Evolutionary conservation across 2,797 vertebrate species (phyloP), one percentile per base, ranked within the genome.

Genomic region (Bucorvus abyssinicus): DNA sequence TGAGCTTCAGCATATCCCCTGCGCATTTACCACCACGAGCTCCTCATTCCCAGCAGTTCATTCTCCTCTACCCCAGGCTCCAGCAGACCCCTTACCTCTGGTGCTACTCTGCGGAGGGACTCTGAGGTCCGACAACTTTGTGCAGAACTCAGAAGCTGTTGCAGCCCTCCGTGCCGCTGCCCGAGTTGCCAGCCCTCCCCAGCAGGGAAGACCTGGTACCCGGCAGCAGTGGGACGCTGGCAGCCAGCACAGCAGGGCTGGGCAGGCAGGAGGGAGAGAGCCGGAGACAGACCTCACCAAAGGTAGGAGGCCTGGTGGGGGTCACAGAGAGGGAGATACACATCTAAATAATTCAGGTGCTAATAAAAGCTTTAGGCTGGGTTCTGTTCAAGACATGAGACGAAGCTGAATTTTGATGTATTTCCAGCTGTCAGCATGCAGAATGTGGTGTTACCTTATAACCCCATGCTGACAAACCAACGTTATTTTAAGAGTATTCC

Each of bases 331-430:
- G 55, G 8, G 55, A 89, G 94, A 91, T 79, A 91, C n/a, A 64
- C 47, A 91, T 83, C 74, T 94, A 88, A 94, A 96, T 95, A 95
- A 94, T 93, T 93, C 90, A 95, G 90, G 56, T 5, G 0, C 89
- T 89, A 88, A 86, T 91, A 93, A 95, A 97, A 96, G 70, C 93
- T 86, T 93, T 70, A 47, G 34, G 38, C 18, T 86, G 82, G 47
- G 44, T 26, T 82, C 45, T 36, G 57, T 36, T 91, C 52, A 52
- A 61, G 59, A 91, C 1, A 14, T 17, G 57, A 93, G 75, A 38
- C 3, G 3, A 96, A 69, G 71, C 90, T 93, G 79, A 79, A 70
- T 91, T 90, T 85, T 21, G 2, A 34, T 87, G 89, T 80, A 59
- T 86, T 95, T 71, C 56, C 40, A 52, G 50, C 76, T 55, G 36